Base-by-base conservation (phyloP, 2,888 invertebrate species). In the Sinodicranocentrus sp. region DNA sequence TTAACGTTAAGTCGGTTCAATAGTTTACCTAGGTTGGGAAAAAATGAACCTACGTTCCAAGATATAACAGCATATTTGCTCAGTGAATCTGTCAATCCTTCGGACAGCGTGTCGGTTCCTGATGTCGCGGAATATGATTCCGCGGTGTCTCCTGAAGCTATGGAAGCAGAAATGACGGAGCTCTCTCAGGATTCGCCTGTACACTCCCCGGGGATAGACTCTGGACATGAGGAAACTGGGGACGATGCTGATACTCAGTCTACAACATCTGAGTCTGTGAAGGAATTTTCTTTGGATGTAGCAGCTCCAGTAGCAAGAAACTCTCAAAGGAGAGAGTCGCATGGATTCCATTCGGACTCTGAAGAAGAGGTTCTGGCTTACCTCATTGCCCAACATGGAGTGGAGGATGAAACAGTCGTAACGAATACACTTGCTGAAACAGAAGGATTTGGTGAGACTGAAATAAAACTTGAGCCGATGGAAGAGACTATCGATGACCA, bases 41-140 rank as follows among this genome's bases (percentile, higher is more conserved):
- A 85, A 23, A 39, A 85, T 28, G 54, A 80, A 19, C 84, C 84
- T 6, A 67, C 85, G 17, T 87, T 88, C 67, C 88, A 87, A 23
- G 86, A 87, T 75, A 86, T 89, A 8, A 88, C 89, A n/a, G 88
- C 89, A 21, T 89, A 87, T 44, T 57, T 89, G 19, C 71, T 88
- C n/a, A 88, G 85, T 67, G 85, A 87, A 65, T 86, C 88, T 13
- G 82, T 84, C 33, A 86, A 75, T 57, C 85, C 85, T n/a, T n/a
- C 79, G 21, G 70, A 73, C 61, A 52, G 48, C 1, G 61, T 59
- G n/a, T 33, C 75, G 13, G 54, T 75, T 33, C 78, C 85, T 21
- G 52, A 75, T 59, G 70, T 65, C 2, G 26, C 17, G 3, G 84
- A 73, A 21, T 75, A 57, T 61, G 79, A 75, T 1, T 48, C 75